Conservation (phyloP, 2,888 invertebrate genomes). For the Lypha dubia region DNA sequence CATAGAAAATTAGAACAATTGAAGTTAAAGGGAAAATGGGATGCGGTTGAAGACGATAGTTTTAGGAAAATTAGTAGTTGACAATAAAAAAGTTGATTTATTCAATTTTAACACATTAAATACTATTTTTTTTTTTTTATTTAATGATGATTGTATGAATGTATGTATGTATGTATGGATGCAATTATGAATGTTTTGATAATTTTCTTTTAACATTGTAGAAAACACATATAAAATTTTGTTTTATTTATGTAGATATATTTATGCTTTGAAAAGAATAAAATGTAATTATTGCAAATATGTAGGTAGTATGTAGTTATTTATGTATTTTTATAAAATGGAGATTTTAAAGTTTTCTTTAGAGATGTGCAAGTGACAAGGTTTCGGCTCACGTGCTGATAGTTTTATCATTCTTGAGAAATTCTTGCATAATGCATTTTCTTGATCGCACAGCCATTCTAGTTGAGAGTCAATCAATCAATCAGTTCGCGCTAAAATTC, state of each 20-base stretch:
- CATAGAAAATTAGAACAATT: constrained; percentile 32
- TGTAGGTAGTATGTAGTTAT: no score
- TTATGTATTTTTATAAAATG: constrained; percentile 38
- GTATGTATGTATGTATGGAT: no score
- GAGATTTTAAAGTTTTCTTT: not conserved
- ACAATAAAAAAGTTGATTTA: constrained; percentile 4
- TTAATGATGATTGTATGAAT: not conserved
- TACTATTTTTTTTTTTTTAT: not conserved
- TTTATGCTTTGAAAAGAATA: constrained; percentile 6
- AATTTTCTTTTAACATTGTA: constrained; percentile 3
- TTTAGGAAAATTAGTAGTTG: not conserved
- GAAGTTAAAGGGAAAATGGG: not conserved
- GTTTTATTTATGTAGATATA: not conserved
- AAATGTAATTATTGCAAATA: not conserved
- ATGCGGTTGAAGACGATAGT: not conserved
- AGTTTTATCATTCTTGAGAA: no score
- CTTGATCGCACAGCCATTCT: no score
- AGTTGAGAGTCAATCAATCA: no score
- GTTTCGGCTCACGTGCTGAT: no score
- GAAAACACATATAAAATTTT: constrained; percentile 16
- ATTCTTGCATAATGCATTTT: no score
- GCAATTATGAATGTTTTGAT: not conserved
- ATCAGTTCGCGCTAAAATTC: no score
- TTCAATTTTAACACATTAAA: constrained; percentile 3
- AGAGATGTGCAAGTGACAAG: no score